Evolutionary conservation across 2,888 invertebrate genomes (phyloP), one percentile per base, ranked within the genome.

Genomic region (Peribatodes rhomboidaria): DNA sequence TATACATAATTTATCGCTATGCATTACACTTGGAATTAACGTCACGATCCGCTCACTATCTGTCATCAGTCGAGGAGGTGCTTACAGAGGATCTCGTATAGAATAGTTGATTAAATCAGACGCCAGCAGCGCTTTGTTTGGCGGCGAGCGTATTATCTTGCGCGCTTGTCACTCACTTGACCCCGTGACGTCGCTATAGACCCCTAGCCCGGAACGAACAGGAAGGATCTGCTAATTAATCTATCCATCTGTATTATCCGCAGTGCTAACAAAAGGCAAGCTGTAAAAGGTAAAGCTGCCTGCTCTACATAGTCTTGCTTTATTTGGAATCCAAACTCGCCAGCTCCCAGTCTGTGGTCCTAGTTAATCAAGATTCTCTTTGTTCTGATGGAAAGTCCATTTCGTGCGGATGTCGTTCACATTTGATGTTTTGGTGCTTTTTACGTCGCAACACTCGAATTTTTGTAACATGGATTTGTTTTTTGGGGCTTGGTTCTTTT

Each of bases 91-190:
- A 77, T 80, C 76, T 81, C 78, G 78, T 76, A 80, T 83, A 76
- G 82, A 84, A 82, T 85, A 70, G 80, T 83, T 85, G 84, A 85
- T 87, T 83, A 82, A 83, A 83, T 82, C 80, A 73, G 80, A 79
- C 81, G 80, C 79, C 80, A 77, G 75, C 80, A 77, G 75, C 69
- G 83, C 83, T 79, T 85, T 85, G 83, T 83, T 84, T 82, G 75
- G 77, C 72, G 74, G 73, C 70, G 75, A 79, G 74, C 73, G 79
- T 69, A 85, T 85, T 85, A 85, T 86, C 84, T 80, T 73, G 73
- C 75, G 70, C 78, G 79, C 78, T 81, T 84, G 84, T 84, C 84
- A 78, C 77, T 83, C 81, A 82, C 81, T 85, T 82, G 81, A 82
- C 79, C 80, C 79, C 74, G 78, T 80, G 79, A 81, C 77, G 77